Evolutionary conservation across 2,888 invertebrate genomes (phyloP), one percentile per base, ranked within the genome.

Genomic region (Orthonevra nobilis): DNA sequence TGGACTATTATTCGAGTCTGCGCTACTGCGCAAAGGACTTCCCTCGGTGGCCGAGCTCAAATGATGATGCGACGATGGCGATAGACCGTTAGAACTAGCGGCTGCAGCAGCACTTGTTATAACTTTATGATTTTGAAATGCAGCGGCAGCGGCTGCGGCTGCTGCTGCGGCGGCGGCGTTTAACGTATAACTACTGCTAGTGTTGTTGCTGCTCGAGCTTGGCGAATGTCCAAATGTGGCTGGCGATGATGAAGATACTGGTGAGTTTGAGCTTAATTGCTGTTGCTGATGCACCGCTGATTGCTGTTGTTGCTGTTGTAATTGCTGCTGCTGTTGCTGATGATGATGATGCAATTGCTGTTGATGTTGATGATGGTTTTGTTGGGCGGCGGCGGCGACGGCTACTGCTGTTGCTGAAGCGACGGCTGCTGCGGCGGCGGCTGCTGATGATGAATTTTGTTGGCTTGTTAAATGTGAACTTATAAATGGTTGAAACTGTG

Each of bases 371-470:
- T 83, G 63, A 82, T 83, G 66, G 52, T 72, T 68, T 46, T 70
- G 64, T 19, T 73, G 73, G 4, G 85, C 84, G 17, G 86, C 84
- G 23, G 84, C 83, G 61, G 84, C 85, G 81, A 86, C 87, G 82
- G 88, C 87, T 69, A 86, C 87, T 83, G 88, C 88, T 79, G 88
- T 77, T 81, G 81, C 81, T 75, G 82, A 75, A 44, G 81, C 82
- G 54, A 74, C 77, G 61, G 74, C 82, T 74, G 88, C 87, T 86
- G 88, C 93, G 91, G 91, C 93, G 91, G 90, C 94, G 92, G 91
- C 93, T 92, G 90, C 93, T 91, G 90, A 93, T 91, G 90, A 92
- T 89, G 86, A 90, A 90, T 85, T 91, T 90, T 89, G 91, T 90
- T 89, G 83, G 83, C 88, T 86, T 87, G 88, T 87, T 86, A 89